Percentiles rank a stretch among this genome's conserved stretches.
phyloP scores from a whole-genome alignment of 2,113 vertebrate genomes.

The Syrmaticus mikado region DNA sequence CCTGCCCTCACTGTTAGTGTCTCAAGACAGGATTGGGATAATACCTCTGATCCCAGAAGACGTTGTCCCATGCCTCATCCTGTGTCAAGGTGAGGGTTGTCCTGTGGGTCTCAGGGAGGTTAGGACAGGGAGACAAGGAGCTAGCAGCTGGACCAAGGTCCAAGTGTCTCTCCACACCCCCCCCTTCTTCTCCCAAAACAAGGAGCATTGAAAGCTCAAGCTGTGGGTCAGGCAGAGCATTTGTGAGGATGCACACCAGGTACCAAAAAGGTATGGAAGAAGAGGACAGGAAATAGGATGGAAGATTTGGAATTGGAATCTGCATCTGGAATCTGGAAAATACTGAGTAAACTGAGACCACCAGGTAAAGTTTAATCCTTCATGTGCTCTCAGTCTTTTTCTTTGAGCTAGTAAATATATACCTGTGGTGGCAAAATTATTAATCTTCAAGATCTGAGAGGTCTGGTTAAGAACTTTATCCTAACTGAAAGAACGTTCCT shows the following conservation, averaged over 20 bases:
- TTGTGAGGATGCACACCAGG: rapidly evolving
- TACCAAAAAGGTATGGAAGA: neutral
- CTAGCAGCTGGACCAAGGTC: neutral
- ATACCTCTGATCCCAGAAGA: neutral
- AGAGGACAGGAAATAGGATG: neutral
- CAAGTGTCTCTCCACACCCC: neutral
- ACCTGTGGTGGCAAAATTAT: neutral
- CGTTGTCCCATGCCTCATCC: rapidly evolving
- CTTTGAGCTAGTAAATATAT: neutral
- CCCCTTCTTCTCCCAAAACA: neutral
- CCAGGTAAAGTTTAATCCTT: neutral
- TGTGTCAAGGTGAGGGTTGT: rapidly evolving
- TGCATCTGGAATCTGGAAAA: neutral
- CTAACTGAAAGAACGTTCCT: neutral
- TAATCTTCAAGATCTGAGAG: neutral
- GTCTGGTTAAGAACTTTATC: neutral
- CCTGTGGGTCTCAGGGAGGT: neutral
- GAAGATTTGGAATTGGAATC: neutral
- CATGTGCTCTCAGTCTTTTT: neutral
- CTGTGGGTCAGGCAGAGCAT: neutral
- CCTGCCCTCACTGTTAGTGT: rapidly evolving
- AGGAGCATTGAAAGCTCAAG: rapidly evolving
- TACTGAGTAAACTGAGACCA: neutral
- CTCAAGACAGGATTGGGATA: neutral
- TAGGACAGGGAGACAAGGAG: neutral